These are phyloP conservation scores for Acrocephalus arundinaceus DNA, from an alignment of 2,113 vertebrate genomes.

Conservation along the genomic window DNA sequence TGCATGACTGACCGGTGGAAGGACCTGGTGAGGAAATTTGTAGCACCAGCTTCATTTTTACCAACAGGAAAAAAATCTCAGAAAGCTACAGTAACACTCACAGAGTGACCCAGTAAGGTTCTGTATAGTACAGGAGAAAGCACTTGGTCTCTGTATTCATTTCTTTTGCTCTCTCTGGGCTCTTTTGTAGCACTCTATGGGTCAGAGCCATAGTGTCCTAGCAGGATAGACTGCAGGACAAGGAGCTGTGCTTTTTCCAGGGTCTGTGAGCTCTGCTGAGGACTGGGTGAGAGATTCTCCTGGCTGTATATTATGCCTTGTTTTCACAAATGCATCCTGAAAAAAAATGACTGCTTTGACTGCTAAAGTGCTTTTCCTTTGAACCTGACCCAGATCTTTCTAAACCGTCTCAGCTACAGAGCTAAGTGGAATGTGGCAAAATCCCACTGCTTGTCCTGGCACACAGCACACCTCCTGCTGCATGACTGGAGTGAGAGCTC, in stretches of 20 bases:
- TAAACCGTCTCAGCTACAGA: neutral
- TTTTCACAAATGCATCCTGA: neutral
- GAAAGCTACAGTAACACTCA: neutral
- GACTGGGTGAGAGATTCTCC: neutral
- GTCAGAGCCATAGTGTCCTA: neutral
- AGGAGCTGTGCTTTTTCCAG: neutral
- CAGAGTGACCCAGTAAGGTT: neutral
- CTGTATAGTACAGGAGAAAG: neutral
- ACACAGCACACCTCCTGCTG: fast-evolving
- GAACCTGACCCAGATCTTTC: conserved; percentile 62
- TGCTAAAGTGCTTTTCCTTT: conserved; percentile 48
- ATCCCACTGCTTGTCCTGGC: neutral
- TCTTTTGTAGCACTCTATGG: neutral
- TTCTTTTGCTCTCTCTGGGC: neutral
- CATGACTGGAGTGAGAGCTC: neutral
- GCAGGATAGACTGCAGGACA: neutral
- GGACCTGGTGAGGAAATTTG: neutral
- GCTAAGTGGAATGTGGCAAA: neutral
- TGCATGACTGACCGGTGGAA: neutral
- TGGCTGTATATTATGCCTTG: neutral
- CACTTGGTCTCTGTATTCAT: neutral
- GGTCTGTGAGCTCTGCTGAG: neutral
- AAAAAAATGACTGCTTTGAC: neutral
- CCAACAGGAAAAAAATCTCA: neutral
- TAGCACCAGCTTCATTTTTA: neutral